Base-by-base conservation (phyloP, 2,113 vertebrate species). In the Chaetodon trifascialis region DNA sequence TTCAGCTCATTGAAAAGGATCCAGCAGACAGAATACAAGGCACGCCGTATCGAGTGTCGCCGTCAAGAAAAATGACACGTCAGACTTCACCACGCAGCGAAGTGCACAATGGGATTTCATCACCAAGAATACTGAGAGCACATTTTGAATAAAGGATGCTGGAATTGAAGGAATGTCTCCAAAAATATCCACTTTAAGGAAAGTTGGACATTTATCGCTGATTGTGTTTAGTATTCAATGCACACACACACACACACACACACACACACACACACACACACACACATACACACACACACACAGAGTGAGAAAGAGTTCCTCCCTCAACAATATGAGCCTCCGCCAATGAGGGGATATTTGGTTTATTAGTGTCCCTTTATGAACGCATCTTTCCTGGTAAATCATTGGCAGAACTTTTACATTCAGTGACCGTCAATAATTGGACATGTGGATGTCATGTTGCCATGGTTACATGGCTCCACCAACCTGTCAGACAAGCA, bases 401-500 rank as follows among this genome's bases (percentile, higher is more conserved):
- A 88, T 86, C 67, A 86, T 89, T 84, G 19, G 56, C 76, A 46
- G 54, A 79, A 42, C 49, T 44, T 11, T 84, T 34, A 15, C 17
- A 42, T 79, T 51, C 38, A 72, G 67, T 44, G 42, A 17, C 80
- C 76, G 88, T 84, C 69, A 80, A 88, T 88, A 79, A 82, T 82
- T 75, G 58, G 49, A 77, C 75, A 25, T 16, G 25, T 36, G 79
- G 77, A 77, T 86, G 76, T 84, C 73, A 72, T 7, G 90, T 92
- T 91, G 63, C 77, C 75, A 86, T 85, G 85, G 84, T 2, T 79
- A 68, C 75, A 49, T 8, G 19, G 16, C 89, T 84, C 6, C 84
- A 92, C 65, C 64, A 90, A 95, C 94, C 90, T 85, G 94, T 94
- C 86, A 86, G 85, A 87, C 92, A 34, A 80, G 84, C 91, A 86